Conservation (phyloP, 92 coral and sea anemone species). For the Parazoanthus swiftii region DNA sequence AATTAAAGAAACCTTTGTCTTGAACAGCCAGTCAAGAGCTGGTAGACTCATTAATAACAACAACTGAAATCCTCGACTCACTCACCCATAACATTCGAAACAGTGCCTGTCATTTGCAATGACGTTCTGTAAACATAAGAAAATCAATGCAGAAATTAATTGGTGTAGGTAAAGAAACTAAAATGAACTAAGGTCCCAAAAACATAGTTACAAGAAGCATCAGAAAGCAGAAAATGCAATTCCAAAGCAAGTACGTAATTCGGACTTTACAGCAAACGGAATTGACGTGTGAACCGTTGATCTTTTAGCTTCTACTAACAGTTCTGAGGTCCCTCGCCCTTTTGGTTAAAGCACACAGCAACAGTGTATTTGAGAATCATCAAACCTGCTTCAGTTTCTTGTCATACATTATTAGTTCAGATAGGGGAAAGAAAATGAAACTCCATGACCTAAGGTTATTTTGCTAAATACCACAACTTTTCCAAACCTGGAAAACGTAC, state of each 20-base stretch:
- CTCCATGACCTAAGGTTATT: too few species aligned
- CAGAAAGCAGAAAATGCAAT: not conserved
- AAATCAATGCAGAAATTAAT: not conserved
- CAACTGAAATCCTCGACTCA: not conserved
- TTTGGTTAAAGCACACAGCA: too few species aligned
- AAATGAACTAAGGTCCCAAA: not conserved
- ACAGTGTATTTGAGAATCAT: too few species aligned
- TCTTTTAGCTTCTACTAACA: not conserved
- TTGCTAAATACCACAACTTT: too few species aligned
- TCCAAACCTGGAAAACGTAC: too few species aligned
- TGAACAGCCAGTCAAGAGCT: too few species aligned
- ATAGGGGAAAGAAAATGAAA: too few species aligned
- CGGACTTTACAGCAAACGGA: not conserved
- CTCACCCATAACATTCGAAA: conserved; percentile 97
- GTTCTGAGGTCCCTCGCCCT: not conserved
- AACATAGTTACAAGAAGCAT: not conserved
- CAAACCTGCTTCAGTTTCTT: too few species aligned
- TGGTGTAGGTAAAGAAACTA: not conserved
- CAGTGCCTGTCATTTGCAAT: conserved; percentile 97
- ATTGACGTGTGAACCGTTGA: not conserved
- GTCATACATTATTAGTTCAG: too few species aligned
- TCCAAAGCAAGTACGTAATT: not conserved
- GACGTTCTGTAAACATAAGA: conserved; percentile 62
- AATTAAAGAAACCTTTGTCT: too few species aligned
- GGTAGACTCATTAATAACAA: too few species aligned